Conservation (phyloP, 2,888 invertebrate species). For the Creontiades dilutus region DNA sequence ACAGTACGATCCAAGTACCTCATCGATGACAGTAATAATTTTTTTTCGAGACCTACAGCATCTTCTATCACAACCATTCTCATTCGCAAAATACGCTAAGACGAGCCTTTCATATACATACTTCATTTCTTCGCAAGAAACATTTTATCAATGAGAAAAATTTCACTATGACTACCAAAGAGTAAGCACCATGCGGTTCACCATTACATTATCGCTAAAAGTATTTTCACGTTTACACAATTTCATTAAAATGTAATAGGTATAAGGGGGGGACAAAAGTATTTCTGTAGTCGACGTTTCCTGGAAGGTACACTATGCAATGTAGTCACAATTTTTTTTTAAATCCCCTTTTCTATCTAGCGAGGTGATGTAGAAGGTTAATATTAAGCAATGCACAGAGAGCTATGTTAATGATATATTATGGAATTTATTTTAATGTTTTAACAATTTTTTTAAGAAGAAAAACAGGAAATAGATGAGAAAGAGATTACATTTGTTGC, state of each 20-base stretch:
- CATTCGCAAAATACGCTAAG: neutral
- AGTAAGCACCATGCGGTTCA: constrained; percentile 49
- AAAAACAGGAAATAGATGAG: constrained; percentile 4
- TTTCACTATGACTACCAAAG: constrained; percentile 20
- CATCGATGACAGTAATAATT: neutral
- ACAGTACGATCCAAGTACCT: neutral
- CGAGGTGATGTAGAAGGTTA: constrained; percentile 39
- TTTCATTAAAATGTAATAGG: constrained; percentile 8
- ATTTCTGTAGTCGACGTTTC: neutral
- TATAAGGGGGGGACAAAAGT: neutral
- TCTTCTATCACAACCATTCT: neutral
- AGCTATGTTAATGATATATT: constrained; percentile 12
- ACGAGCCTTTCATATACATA: neutral
- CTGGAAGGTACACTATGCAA: neutral
- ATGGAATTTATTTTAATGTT: neutral
- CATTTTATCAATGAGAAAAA: neutral
- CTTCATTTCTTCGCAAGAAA: constrained; percentile 37
- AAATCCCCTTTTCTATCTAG: constrained; percentile 4
- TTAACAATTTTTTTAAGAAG: constrained; percentile 9
- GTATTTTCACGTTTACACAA: neutral
- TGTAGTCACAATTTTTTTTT: constrained; percentile 12
- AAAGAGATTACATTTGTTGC: neutral
- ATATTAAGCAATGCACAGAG: constrained; percentile 24
- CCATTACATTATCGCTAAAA: neutral
- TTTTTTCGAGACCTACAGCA: neutral